Evolutionary conservation across 1,140 invertebrate genomes (phyloP).

Genomic region (Potamilus streckersoni): DNA sequence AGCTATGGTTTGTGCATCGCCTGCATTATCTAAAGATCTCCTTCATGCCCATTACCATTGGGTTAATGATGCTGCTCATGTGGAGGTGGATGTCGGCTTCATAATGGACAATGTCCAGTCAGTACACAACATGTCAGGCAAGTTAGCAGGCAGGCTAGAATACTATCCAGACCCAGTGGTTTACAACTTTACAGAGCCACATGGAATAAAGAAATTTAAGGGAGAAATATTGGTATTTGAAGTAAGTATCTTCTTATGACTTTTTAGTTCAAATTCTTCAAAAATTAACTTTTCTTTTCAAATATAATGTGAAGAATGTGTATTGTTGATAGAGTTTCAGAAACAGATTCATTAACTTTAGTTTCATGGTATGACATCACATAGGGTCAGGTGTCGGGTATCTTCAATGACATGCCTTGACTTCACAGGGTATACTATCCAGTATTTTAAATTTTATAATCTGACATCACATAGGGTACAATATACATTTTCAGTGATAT

Average conservation of each 20-base stretch:
- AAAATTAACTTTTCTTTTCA: not conserved
- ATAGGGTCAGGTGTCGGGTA: constrained; percentile 7
- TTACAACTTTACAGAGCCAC: constrained; percentile 81
- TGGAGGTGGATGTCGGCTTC: constrained; percentile 80
- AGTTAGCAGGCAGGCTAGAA: constrained; percentile 82
- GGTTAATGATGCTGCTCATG: constrained; percentile 45
- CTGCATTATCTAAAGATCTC: constrained; percentile 76
- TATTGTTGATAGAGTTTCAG: constrained; percentile 19
- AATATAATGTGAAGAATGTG: not conserved
- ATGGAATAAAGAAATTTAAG: constrained; percentile 85
- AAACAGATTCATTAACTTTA: constrained; percentile 2
- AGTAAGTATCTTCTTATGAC: constrained; percentile 62
- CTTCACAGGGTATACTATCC: not conserved
- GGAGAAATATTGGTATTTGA: constrained; percentile 96
- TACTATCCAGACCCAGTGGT: constrained; percentile 95
- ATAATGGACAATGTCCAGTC: constrained; percentile 95
- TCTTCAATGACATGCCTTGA: constrained; percentile 1
- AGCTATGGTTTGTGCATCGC: constrained; percentile 95
- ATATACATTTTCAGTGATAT: no score
- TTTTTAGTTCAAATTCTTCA: not conserved
- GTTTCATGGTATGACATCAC: constrained; percentile 8
- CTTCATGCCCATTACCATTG: constrained; percentile 18
- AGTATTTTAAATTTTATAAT: no score
- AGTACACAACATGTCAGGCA: constrained; percentile 88
- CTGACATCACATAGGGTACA: no score